Percentiles rank a stretch among this genome's conserved stretches.
Conservation (phyloP, 1,140 invertebrate species). For the Sarcophaga bullata region DNA sequence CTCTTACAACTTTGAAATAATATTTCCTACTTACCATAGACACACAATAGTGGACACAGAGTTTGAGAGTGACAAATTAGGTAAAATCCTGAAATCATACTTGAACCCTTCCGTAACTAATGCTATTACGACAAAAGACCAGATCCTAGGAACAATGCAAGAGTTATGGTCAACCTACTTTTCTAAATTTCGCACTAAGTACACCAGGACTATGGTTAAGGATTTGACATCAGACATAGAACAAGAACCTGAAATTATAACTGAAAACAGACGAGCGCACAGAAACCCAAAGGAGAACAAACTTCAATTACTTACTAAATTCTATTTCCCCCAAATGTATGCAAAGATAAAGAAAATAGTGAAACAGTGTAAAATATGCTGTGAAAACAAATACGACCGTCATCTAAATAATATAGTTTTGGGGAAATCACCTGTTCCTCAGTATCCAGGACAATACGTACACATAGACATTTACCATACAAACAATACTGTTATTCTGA, state of each 20-base stretch:
- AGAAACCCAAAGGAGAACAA: too few relatives aligned
- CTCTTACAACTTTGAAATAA: too few relatives aligned
- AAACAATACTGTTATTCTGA: background rate
- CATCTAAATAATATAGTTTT: constrained; percentile 42
- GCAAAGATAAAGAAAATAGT: too few relatives aligned
- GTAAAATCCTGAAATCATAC: constrained; percentile 36
- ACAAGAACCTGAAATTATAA: constrained; percentile 42
- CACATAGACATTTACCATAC: too few relatives aligned
- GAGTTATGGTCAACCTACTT: constrained; percentile 44
- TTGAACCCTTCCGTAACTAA: constrained; percentile 45
- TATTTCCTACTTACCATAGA: too few relatives aligned
- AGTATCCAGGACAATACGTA: too few relatives aligned
- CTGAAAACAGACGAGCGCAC: constrained; percentile 45
- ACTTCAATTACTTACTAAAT: too few relatives aligned
- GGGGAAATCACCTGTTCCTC: constrained; percentile 42
- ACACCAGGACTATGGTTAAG: constrained; percentile 35
- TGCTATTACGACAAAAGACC: constrained; percentile 42
- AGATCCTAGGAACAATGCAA: constrained; percentile 44
- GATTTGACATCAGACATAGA: constrained; percentile 42
- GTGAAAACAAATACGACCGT: constrained; percentile 47
- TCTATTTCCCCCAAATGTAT: too few relatives aligned
- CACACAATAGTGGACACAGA: too few relatives aligned
- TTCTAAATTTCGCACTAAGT: too few relatives aligned
- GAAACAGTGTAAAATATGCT: too few relatives aligned
- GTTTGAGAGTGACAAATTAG: too few relatives aligned